These are phyloP conservation scores for Botia kubotai DNA, from an alignment of 2,797 vertebrate species.

Conservation along the genomic window DNA sequence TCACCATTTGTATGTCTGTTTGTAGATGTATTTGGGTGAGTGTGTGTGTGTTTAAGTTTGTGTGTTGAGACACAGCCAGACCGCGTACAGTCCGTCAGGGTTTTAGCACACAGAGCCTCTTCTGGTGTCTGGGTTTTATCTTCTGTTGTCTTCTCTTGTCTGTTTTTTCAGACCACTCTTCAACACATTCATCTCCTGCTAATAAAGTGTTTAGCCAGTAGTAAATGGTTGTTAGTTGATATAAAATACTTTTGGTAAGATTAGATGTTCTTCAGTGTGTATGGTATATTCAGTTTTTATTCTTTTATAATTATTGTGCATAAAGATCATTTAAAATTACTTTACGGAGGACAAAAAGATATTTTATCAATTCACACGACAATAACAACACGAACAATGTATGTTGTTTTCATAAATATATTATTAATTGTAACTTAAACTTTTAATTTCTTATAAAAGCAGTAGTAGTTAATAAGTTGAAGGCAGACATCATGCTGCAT, in stretches of 20 bases:
- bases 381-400: no score
- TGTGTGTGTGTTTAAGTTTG: background rate
- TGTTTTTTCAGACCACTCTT: slow-evolving; percentile 24
- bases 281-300: background rate
- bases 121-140: slow-evolving; percentile 23
- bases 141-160: no score
- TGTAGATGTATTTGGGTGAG: background rate
- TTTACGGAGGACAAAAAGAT: no score
- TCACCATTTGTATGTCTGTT: slow-evolving; percentile 8
- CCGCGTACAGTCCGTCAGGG: slow-evolving; percentile 21
- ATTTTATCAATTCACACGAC: no score
- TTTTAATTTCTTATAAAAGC: no score
- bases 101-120: slow-evolving; percentile 15
- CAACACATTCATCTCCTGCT: slow-evolving; percentile 32
- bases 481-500: no score
- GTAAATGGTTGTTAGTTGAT: slow-evolving; percentile 9
- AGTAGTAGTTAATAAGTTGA: no score
- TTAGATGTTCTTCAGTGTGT: background rate
- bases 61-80: slow-evolving; percentile 54
- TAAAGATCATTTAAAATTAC: no score
- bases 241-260: background rate
- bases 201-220: slow-evolving; percentile 19
- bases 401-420: no score
- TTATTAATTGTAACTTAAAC: no score
- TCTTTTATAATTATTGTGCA: no score